Conservation (phyloP, 2,797 vertebrate genomes). For the Phaenicophaeus curvirostris region DNA sequence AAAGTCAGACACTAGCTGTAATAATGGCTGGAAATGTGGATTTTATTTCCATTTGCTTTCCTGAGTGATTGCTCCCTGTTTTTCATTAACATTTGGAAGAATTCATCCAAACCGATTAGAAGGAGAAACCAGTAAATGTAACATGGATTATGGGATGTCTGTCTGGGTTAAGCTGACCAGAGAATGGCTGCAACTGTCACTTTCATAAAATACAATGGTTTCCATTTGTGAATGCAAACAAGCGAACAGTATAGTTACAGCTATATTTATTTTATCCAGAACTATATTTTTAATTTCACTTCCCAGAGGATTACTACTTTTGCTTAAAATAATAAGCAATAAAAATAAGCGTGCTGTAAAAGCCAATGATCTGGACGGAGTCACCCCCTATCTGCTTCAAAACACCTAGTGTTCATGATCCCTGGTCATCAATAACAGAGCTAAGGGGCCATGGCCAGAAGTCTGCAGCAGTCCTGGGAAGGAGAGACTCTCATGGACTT, state of each 20-base stretch:
- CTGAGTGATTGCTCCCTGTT: background rate
- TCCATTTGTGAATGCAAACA: background rate
- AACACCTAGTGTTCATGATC: background rate
- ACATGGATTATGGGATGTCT: slow-evolving; percentile 60
- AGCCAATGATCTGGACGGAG: background rate
- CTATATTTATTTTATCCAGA: background rate
- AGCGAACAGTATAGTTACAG: background rate
- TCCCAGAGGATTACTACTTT: background rate
- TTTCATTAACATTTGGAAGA: slow-evolving; percentile 50
- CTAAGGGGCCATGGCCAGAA: background rate
- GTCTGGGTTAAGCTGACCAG: slow-evolving; percentile 17
- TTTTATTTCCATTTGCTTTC: slow-evolving; percentile 30
- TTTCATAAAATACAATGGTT: background rate
- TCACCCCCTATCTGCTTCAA: background rate
- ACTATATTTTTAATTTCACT: background rate
- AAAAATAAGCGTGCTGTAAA: background rate
- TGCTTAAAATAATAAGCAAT: slow-evolving; percentile 1
- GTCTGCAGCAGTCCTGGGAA: background rate
- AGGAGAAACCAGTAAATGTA: slow-evolving; percentile 39
- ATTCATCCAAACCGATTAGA: slow-evolving; percentile 27
- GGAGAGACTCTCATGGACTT: background rate
- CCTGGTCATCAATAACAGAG: background rate
- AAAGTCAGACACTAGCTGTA: background rate
- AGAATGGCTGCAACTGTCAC: slow-evolving; percentile 11
- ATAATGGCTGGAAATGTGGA: background rate